Evolutionary conservation across 1,140 invertebrate species (phyloP).

Genomic region (Sarcophaga bullata): DNA sequence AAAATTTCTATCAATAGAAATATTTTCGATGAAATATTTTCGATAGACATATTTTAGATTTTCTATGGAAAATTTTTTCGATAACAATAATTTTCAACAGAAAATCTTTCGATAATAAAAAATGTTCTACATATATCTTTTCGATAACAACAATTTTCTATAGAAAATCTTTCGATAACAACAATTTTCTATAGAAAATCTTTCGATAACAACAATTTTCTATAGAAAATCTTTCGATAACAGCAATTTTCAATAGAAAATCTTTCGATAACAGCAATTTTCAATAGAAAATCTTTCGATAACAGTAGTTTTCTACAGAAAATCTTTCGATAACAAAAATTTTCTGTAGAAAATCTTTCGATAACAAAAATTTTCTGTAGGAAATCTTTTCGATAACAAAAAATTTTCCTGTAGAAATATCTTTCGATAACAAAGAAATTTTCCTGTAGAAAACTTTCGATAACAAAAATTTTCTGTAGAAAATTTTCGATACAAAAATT

Average conservation of each 20-base stretch:
- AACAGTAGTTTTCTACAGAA: background rate
- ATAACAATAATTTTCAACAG: too few species aligned
- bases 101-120: too few species aligned
- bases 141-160: too few species aligned
- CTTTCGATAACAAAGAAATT: background rate
- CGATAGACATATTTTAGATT: too few species aligned
- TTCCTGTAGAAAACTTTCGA: background rate
- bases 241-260: background rate
- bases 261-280: background rate
- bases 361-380: background rate
- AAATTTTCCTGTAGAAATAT: background rate
- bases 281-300: background rate
- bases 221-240: background rate
- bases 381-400: background rate
- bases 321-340: background rate
- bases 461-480: background rate
- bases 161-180: too few species aligned
- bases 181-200: background rate
- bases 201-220: background rate
- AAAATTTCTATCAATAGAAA: too few species aligned
- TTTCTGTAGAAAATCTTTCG: background rate
- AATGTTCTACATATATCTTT: too few species aligned
- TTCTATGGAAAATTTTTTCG: too few species aligned
- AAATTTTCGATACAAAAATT: background rate
- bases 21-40: too few species aligned